Evolutionary conservation across 2,888 invertebrate genomes (phyloP), one percentile per base, ranked within the genome.

Genomic region (Oxyscelio sp.): DNA sequence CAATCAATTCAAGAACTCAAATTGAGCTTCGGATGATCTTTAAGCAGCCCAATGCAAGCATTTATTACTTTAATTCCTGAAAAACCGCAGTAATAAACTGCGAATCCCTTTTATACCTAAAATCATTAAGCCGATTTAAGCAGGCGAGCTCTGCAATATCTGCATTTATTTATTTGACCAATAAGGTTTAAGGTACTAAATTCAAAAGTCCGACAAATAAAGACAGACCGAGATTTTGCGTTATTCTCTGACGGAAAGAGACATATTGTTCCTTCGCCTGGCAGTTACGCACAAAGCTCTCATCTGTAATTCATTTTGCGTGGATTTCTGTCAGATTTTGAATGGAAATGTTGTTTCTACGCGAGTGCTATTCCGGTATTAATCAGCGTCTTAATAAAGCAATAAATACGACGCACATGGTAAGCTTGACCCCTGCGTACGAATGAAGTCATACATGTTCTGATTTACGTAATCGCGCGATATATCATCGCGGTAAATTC

Each of bases 401-500:
- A 45, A 73, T 66, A 71, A 83, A 83, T 71, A 59, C 45, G n/a
- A 21, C 24, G n/a, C 34, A 27, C 34, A n/a, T n/a, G 13, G 50
- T 81, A 81, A 81, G 73, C 68, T 63, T 34, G 70, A 65, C 70
- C 75, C 70, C 50, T 65, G 58, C 63, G 58, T 19, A 56, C 54
- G 63, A 82, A 77, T 80, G 56, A 61, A 83, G 78, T 74, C 84
- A 65, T 83, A 81, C 77, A 77, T 52, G 77, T 73, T 75, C 82
- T 77, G 83, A 88, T 88, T 86, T 86, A 85, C 81, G 86, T 87
- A 87, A 87, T 85, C 85, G 66, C 31, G 59, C 68, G 71, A 83
- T 86, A 85, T 59, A 85, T 88, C 78, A 86, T 71, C 48, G 15
- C 4, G 17, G 17, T 52, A n/a, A 34, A 68, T 77, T 56, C 38